A percentile compares a stretch with the other conserved stretches of the same genome.
Conservation (phyloP, 2,113 vertebrate genomes). For the Paraplagusia blochii region DNA sequence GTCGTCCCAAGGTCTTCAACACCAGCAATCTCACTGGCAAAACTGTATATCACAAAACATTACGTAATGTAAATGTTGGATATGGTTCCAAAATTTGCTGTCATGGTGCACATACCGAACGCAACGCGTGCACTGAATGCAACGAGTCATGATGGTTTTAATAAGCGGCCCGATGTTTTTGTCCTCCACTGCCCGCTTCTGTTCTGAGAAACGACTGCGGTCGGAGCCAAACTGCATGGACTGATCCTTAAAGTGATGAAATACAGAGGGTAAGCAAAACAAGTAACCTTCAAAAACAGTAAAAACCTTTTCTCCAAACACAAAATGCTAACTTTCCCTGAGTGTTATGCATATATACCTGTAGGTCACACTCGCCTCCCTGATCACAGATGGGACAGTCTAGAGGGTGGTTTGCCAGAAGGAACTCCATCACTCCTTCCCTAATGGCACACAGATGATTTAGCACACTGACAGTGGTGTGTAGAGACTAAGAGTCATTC, state of each 20-base stretch:
- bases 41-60: slow-evolving; percentile 57
- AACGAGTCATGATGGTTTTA: slow-evolving; percentile 99
- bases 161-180: slow-evolving; percentile 96
- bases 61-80: neutral
- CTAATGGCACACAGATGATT: slow-evolving; percentile 64
- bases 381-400: slow-evolving; percentile 99
- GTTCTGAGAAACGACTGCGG: slow-evolving; percentile 91
- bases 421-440: slow-evolving; percentile 98
- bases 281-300: no score
- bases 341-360: slow-evolving; percentile 74
- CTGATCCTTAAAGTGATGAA: slow-evolving; percentile 81
- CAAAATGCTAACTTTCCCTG: no score
- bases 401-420: slow-evolving; percentile 94
- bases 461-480: neutral
- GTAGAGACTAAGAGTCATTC: neutral
- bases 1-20: slow-evolving; percentile 97
- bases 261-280: no score
- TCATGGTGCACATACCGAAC: slow-evolving; percentile 81
- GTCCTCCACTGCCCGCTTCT: slow-evolving; percentile 95
- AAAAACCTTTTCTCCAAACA: no score
- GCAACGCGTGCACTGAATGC: slow-evolving; percentile 97
- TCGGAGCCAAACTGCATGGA: slow-evolving; percentile 99
- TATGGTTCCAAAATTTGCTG: neutral
- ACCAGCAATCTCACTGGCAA: slow-evolving; percentile 95
- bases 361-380: slow-evolving; percentile 97